Conservation (phyloP, 1,140 invertebrate genomes). For the Contarinia nasturtii region DNA sequence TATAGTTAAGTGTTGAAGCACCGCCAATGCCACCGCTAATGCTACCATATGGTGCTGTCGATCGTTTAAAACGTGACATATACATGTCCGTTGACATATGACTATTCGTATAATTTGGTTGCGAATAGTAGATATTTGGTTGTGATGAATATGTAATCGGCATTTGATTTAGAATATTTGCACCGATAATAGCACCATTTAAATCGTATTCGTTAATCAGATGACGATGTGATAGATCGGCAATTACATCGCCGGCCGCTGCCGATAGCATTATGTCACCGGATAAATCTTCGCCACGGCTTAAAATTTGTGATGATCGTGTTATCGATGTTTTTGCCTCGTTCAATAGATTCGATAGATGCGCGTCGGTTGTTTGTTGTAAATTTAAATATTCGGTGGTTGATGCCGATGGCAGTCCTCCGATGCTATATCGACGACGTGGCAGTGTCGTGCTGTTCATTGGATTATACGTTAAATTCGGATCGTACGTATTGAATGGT, state of each 20-base stretch:
- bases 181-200: slow-evolving; percentile 7
- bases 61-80: too few relatives aligned
- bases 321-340: slow-evolving; percentile 24
- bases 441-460: slow-evolving; percentile 11
- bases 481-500: too few relatives aligned
- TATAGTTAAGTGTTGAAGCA: not conserved
- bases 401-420: slow-evolving; percentile 21
- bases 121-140: slow-evolving; percentile 15
- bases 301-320: slow-evolving; percentile 19
- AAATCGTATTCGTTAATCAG: slow-evolving; percentile 1
- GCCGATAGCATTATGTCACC: slow-evolving; percentile 9
- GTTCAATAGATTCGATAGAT: slow-evolving; percentile 21
- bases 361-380: slow-evolving; percentile 6
- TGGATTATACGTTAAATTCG: too few relatives aligned
- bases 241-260: slow-evolving; percentile 6
- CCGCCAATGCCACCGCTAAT: not conserved
- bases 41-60: not conserved
- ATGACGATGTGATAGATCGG: slow-evolving; percentile 7
- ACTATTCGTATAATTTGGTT: not conserved
- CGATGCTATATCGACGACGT: slow-evolving; percentile 21
- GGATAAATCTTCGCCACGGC: not conserved
- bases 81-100: too few relatives aligned
- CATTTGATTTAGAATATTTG: slow-evolving; percentile 6
- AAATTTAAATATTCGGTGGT: slow-evolving; percentile 8
- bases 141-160: slow-evolving; percentile 19